Conservation (phyloP, 1,140 invertebrate species). For the Drosophila albomicans region DNA sequence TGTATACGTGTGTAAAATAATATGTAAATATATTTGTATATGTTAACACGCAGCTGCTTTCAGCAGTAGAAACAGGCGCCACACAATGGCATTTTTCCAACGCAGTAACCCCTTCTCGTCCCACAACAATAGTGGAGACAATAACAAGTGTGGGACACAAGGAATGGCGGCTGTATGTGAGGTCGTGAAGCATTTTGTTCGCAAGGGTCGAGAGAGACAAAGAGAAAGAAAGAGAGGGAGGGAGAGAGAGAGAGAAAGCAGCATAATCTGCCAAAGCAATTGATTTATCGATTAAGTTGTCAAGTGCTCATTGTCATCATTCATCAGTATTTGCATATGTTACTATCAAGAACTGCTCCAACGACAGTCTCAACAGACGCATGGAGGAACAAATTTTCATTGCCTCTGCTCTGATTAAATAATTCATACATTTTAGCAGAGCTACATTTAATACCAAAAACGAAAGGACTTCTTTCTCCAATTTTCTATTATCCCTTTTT, state of each 20-base stretch:
- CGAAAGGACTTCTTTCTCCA: too few relatives aligned
- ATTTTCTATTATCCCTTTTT: too few relatives aligned
- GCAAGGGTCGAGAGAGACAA: constrained; percentile 55
- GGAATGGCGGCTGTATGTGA: neutral
- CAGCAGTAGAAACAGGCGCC: constrained; percentile 1
- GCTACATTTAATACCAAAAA: too few relatives aligned
- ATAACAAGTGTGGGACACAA: constrained; percentile 7
- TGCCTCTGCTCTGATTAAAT: constrained; percentile 9
- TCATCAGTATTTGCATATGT: constrained; percentile 79
- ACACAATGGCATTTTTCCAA: constrained; percentile 36
- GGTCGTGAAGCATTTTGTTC: constrained; percentile 50
- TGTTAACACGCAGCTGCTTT: constrained; percentile 12
- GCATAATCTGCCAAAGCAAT: constrained; percentile 73
- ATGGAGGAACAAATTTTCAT: constrained; percentile 13
- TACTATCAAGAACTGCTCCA: constrained; percentile 46
- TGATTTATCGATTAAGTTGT: constrained; percentile 83
- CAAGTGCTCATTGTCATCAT: constrained; percentile 80
- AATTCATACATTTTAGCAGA: neutral
- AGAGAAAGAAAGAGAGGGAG: constrained; percentile 1
- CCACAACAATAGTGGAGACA: constrained; percentile 15
- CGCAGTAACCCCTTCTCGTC: neutral
- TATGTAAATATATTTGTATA: constrained; percentile 25
- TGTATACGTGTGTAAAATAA: constrained; percentile 15
- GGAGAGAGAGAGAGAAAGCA: constrained; percentile 25
- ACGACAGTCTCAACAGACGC: neutral